Evolutionary conservation across 2,113 vertebrate genomes (phyloP).

Genomic region (Ctenodactylus gundi): DNA sequence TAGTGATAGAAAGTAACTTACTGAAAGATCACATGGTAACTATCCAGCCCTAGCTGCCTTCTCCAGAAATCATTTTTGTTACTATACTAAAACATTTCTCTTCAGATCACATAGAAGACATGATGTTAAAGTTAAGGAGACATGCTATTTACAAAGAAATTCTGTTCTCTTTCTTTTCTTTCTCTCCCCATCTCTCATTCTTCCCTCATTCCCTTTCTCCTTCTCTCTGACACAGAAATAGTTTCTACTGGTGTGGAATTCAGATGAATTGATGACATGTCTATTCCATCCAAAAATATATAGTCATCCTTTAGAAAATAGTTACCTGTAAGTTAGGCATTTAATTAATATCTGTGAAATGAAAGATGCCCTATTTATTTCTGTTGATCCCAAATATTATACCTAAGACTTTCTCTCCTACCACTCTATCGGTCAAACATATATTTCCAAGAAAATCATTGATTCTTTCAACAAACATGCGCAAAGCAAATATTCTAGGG

Average conservation of each 20-base stretch:
- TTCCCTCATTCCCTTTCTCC: too few relatives aligned
- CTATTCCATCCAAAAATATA: not conserved
- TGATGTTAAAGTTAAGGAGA: too few relatives aligned
- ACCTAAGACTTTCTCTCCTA: not conserved
- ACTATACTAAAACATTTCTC: not conserved
- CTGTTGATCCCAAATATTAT: not conserved
- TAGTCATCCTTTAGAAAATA: not conserved
- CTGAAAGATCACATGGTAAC: slow-evolving; percentile 13
- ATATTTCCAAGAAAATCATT: not conserved
- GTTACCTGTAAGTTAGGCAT: not conserved
- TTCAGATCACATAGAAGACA: not conserved
- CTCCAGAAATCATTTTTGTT: not conserved
- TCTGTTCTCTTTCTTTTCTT: not conserved
- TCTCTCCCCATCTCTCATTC: too few relatives aligned
- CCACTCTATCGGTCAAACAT: not conserved
- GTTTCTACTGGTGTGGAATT: not conserved
- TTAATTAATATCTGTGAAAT: not conserved
- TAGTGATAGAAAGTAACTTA: not conserved
- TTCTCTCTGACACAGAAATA: not conserved
- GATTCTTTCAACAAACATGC: not conserved
- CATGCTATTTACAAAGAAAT: not conserved
- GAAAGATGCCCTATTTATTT: not conserved
- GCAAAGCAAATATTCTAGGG: not conserved
- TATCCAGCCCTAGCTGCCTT: not conserved
- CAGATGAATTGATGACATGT: not conserved